Evolutionary conservation across 1,140 invertebrate species (phyloP), one percentile per base, ranked within the genome.

Genomic region (Panagrolaimus sp.): DNA sequence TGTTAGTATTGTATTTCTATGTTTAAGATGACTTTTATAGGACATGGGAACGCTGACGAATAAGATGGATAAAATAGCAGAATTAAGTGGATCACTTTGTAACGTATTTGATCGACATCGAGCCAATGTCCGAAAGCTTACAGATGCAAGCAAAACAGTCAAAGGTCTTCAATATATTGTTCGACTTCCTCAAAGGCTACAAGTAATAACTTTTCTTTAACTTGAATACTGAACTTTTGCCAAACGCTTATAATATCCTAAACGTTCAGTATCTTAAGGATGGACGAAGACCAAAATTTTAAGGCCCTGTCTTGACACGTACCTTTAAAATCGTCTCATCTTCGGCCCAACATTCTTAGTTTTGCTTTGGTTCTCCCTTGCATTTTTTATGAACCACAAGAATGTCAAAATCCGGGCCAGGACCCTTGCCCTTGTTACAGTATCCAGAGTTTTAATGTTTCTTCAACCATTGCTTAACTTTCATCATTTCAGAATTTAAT

Each of bases 131-230:
- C 26, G 67, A 24, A 74, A 70, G n/a, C 52, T 76, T 7, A 71
- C 70, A 2, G 75, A 78, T 0, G 55, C 70, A 5, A 74, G 55
- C 47, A 70, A 78, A 43, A 64, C 75, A 1, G 64, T 76, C 17
- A 68, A 76, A 62, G 45, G 64, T 5, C 48, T 76, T 5, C 68
- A 76, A 55, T 77, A 46, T 47, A 28, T 76, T 15, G 69, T 76
- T 43, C 75, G 66, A 65, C 48, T 78, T 2, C 75, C 75, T 1
- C 28, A 64, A 12, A 32, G 28, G 21, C 21, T 64, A 28, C 63
- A 64, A 28, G 38, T 43, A 10, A 7, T 4, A 6, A 26, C 14
- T 26, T n/a, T 58, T 21, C 28, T 24, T 0, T 2, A 5, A 14
- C 15, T 28, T 58, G 1, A 10, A 4, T 38, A 38, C 32, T 38